These are phyloP conservation scores for Synanthedon tipuliformis DNA, from an alignment of 2,888 invertebrate genomes.

Conservation along the genomic window DNA sequence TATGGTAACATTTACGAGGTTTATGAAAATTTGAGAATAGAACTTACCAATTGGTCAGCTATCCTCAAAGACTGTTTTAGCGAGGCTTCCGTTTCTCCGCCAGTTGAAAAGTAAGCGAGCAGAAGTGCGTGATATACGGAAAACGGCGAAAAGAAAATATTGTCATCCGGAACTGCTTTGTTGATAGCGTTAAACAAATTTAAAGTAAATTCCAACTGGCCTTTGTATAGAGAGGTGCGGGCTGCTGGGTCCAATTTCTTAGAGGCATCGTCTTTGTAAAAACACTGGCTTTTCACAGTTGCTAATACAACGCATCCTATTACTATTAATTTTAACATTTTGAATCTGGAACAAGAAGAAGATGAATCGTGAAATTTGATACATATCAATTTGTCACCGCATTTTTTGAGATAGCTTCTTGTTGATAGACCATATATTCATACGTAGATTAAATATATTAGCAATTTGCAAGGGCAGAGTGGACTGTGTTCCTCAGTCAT, in stretches of 20 bases:
- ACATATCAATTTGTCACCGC: no score
- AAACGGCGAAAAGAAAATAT: slow-evolving; percentile 89
- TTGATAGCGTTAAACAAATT: slow-evolving; percentile 77
- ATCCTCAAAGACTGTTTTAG: slow-evolving; percentile 74
- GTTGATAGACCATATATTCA: no score
- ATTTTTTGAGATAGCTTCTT: no score
- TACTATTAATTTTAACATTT: slow-evolving; percentile 37
- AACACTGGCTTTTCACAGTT: slow-evolving; percentile 48
- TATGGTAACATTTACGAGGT: not conserved
- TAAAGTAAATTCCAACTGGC: slow-evolving; percentile 77
- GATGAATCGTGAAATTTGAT: no score
- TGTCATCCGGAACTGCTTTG: slow-evolving; percentile 74
- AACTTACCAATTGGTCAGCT: slow-evolving; percentile 64
- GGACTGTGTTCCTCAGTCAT: no score
- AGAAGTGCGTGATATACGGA: slow-evolving; percentile 85
- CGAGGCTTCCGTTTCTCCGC: slow-evolving; percentile 75
- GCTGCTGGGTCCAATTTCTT: slow-evolving; percentile 55
- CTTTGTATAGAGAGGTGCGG: slow-evolving; percentile 39
- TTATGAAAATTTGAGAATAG: not conserved
- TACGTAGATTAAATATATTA: no score
- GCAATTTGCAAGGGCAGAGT: no score
- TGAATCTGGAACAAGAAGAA: slow-evolving; percentile 22
- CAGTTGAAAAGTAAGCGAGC: slow-evolving; percentile 82
- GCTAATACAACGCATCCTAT: slow-evolving; percentile 26
- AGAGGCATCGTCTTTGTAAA: slow-evolving; percentile 51